Conservation (phyloP, 2,113 vertebrate species). For the Bostrychus sinensis region DNA sequence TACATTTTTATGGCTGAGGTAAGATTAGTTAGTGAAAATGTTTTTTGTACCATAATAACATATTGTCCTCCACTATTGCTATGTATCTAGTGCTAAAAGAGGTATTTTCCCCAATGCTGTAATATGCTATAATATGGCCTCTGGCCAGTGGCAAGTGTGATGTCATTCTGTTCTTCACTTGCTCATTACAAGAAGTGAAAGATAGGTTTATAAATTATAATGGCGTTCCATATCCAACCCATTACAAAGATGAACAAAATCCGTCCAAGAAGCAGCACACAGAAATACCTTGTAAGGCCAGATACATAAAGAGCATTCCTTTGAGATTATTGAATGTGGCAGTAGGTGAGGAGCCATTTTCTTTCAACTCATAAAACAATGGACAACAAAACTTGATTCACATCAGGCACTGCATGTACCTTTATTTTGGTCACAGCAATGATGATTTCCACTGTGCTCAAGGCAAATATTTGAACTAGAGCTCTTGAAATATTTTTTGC, state of each 20-base stretch:
- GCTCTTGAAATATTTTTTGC: neutral
- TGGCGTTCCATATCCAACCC: neutral
- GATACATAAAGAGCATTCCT: neutral
- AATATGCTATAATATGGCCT: too few relatives aligned
- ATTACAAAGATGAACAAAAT: conserved; percentile 3
- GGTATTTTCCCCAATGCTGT: too few relatives aligned
- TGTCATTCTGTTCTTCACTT: neutral
- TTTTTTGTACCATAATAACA: too few relatives aligned
- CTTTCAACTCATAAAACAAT: conserved; percentile 2
- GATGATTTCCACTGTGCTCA: conserved; percentile 9
- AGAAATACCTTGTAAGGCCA: neutral
- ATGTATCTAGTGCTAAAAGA: too few relatives aligned
- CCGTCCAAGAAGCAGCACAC: neutral
- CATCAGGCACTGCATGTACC: neutral
- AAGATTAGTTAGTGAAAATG: too few relatives aligned
- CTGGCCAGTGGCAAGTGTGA: neutral
- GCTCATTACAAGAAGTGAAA: neutral
- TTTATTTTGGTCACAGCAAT: neutral
- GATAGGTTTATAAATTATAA: neutral
- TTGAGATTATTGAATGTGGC: neutral
- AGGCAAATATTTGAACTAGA: conserved; percentile 20
- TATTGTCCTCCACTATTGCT: too few relatives aligned
- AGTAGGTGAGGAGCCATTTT: neutral
- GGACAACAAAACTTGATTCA: neutral
- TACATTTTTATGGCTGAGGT: too few relatives aligned